phyloP scores from a whole-genome alignment of 2,888 invertebrate species.

The Anodontia alba region DNA sequence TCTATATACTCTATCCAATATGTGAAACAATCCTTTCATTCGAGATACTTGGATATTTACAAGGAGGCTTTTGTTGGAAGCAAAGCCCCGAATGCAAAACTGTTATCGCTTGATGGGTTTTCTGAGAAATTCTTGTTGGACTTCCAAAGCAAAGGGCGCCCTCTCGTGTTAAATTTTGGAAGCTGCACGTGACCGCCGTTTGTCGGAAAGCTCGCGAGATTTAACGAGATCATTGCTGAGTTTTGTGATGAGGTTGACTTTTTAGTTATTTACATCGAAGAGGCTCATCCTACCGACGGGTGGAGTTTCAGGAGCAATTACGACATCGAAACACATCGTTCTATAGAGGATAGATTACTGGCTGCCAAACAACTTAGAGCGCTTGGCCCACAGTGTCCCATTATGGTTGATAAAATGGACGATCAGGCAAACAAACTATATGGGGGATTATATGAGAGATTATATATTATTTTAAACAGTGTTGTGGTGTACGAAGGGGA shows the following conservation, averaged over 20 bases:
- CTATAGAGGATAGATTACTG: slow-evolving; percentile 63
- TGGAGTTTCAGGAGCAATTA: slow-evolving; percentile 76
- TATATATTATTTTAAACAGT: slow-evolving; percentile 73
- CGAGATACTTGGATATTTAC: slow-evolving; percentile 31
- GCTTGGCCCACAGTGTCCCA: slow-evolving; percentile 57
- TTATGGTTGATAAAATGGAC: slow-evolving; percentile 75
- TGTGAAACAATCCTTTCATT: slow-evolving; percentile 4
- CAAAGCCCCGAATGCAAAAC: slow-evolving; percentile 62
- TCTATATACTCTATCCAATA: background rate
- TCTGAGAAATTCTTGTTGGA: slow-evolving; percentile 42
- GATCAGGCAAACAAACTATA: slow-evolving; percentile 72
- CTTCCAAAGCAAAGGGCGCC: slow-evolving; percentile 66
- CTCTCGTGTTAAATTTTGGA: slow-evolving; percentile 80
- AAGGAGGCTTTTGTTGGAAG: slow-evolving; percentile 41
- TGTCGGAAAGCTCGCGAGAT: slow-evolving; percentile 73
- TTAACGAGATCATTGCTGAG: slow-evolving; percentile 69
- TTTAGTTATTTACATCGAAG: slow-evolving; percentile 79
- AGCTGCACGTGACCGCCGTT: slow-evolving; percentile 81
- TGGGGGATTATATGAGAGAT: slow-evolving; percentile 76
- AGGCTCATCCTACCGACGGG: slow-evolving; percentile 79
- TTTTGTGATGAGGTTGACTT: slow-evolving; percentile 75
- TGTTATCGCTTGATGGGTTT: slow-evolving; percentile 40
- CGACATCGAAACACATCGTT: slow-evolving; percentile 66
- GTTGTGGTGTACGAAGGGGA: slow-evolving; percentile 72
- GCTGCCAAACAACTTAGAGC: slow-evolving; percentile 67